Conservation (phyloP, 92 coral and sea anemone species). For the Epizoanthus ramosus region DNA sequence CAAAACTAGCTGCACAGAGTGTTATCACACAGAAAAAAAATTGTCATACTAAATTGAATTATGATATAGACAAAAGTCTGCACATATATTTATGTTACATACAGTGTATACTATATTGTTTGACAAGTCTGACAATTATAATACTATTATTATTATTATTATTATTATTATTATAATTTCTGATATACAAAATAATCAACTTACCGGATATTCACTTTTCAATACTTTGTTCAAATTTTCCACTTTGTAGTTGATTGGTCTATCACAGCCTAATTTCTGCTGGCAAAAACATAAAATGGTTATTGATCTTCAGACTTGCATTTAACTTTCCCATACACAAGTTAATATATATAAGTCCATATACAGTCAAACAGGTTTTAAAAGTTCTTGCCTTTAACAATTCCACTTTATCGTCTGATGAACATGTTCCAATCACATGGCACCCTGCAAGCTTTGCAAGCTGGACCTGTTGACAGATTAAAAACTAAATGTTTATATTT, state of each 20-base stretch:
- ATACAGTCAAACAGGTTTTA: too few species aligned
- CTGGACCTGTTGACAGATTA: slow-evolving; percentile 60
- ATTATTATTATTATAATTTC: too few species aligned
- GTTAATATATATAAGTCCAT: too few species aligned
- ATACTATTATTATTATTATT: too few species aligned
- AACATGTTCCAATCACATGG: slow-evolving; percentile 86
- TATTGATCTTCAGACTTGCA: neutral
- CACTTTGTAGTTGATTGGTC: slow-evolving; percentile 85
- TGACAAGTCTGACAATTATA: too few species aligned
- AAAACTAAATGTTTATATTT: neutral
- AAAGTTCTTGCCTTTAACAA: slow-evolving; percentile 55
- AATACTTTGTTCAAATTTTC: slow-evolving; percentile 73
- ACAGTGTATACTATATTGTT: too few species aligned
- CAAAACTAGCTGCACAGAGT: too few species aligned
- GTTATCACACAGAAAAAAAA: too few species aligned
- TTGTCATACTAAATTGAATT: too few species aligned
- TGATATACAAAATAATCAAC: slow-evolving; percentile 1
- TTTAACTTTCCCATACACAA: neutral
- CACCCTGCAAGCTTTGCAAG: slow-evolving; percentile 87
- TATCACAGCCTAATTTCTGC: slow-evolving; percentile 85
- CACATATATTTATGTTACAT: too few species aligned
- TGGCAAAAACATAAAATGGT: neutral
- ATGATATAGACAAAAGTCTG: too few species aligned
- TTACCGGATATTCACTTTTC: slow-evolving; percentile 81
- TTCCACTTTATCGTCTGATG: slow-evolving; percentile 66